A percentile compares a stretch with the other conserved stretches of the same genome.
Evolutionary conservation across 2,888 invertebrate species (phyloP).

Genomic region (Clepsis dumicolana): DNA sequence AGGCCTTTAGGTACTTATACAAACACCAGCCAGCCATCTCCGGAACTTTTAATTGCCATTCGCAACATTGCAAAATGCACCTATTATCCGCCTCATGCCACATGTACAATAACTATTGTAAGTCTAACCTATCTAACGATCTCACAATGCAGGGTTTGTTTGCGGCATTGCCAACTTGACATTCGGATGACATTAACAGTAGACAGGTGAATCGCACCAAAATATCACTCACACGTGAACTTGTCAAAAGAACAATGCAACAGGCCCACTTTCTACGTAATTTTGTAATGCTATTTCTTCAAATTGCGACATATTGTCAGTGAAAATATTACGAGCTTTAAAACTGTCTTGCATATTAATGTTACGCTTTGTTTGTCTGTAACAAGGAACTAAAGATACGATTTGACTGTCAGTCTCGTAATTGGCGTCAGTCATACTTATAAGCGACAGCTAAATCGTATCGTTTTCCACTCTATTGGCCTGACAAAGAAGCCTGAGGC

Average conservation of each 20-base stretch:
- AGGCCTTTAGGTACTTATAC: no score
- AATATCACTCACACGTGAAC: slow-evolving; percentile 62
- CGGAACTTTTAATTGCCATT: slow-evolving; percentile 15
- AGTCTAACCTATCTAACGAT: slow-evolving; percentile 20
- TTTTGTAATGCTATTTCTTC: slow-evolving; percentile 42
- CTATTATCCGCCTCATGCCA: slow-evolving; percentile 32
- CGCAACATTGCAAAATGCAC: slow-evolving; percentile 15
- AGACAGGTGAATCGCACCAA: slow-evolving; percentile 68
- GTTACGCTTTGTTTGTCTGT: slow-evolving; percentile 1
- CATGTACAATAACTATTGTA: slow-evolving; percentile 39
- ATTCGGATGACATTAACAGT: slow-evolving; percentile 60
- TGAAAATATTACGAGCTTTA: slow-evolving; percentile 6
- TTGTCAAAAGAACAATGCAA: slow-evolving; percentile 67
- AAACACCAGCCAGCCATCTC: not conserved
- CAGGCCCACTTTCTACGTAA: slow-evolving; percentile 62
- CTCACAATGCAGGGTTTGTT: slow-evolving; percentile 35
- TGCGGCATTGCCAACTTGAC: slow-evolving; percentile 49
- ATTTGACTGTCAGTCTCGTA: slow-evolving; percentile 36
- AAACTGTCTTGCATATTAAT: slow-evolving; percentile 9
- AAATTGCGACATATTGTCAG: slow-evolving; percentile 34
- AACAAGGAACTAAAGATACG: slow-evolving; percentile 35
- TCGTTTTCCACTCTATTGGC: slow-evolving; percentile 39
- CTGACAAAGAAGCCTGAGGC: slow-evolving; percentile 13
- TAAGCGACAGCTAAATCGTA: slow-evolving; percentile 39
- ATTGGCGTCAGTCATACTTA: slow-evolving; percentile 32